Conservation (phyloP, 2,797 vertebrate species). For the Naso thynnoides region DNA sequence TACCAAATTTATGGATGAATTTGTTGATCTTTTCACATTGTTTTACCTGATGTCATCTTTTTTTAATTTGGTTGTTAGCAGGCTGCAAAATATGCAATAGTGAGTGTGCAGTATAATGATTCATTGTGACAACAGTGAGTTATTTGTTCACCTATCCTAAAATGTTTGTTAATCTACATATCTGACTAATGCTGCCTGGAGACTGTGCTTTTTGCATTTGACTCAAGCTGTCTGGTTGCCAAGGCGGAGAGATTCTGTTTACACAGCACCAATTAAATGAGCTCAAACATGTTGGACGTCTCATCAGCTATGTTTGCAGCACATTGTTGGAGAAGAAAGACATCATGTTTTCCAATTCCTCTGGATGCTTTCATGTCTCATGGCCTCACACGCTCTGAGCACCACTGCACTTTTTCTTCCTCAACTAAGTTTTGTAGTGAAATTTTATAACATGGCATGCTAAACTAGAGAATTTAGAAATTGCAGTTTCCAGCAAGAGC, state of each 20-base stretch:
- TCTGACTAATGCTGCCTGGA: conserved; percentile 20
- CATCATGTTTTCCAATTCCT: neutral
- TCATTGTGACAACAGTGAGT: neutral
- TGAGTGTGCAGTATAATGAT: neutral
- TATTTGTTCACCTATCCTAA: neutral
- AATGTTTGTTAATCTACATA: conserved; percentile 24
- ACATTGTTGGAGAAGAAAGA: neutral
- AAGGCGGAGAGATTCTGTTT: conserved; percentile 54
- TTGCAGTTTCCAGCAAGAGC: conserved; percentile 18
- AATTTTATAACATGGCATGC: neutral
- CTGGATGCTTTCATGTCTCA: neutral
- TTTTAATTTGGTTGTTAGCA: neutral
- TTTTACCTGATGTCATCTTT: neutral
- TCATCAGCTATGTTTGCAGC: conserved; percentile 4
- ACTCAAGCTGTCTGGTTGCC: conserved; percentile 32
- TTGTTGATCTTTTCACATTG: neutral
- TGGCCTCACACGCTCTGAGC: neutral
- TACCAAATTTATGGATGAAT: neutral
- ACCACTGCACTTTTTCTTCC: neutral
- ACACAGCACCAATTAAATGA: conserved; percentile 41
- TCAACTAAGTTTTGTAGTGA: neutral
- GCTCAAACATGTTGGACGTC: conserved; percentile 43
- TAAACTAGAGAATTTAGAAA: neutral
- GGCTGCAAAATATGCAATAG: neutral
- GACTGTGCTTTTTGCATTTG: neutral